Base-by-base conservation (phyloP, 2,113 vertebrate genomes). In the Vulpes lagopus region DNA sequence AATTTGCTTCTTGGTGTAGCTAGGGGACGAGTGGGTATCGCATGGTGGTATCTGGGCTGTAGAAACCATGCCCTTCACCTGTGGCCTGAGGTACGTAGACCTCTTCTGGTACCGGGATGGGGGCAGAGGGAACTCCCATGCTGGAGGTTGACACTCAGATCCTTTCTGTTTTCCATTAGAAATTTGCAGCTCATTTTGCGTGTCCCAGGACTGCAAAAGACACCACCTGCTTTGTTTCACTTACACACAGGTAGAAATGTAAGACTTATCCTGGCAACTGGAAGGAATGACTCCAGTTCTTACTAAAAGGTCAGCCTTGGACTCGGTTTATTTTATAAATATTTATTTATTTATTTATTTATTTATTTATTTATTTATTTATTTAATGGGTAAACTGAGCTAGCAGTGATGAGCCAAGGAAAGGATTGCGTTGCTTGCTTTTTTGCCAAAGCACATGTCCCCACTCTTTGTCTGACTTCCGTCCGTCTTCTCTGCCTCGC, bases 1-100 rank as follows among this genome's bases (percentile, higher is more conserved):
- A 20, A 88, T 94, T 96, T 96, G 67, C 91, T 95, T 90, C 76
- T 95, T 59, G 59, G 53, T 11, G 38, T 78, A 89, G 43, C 64
- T 53, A 76, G 78, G 27, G 43, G 79, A 92, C 43, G 59, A 78
- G 17, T 22, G 55, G 79, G 32, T 84, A 57, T 30, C 0, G 1
- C 19, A 35, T 32, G 17, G 10, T 65, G 86, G 83, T 22, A 11
- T 30, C 60, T 60, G 35, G 25, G 88, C 35, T 19, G 0, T 4
- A 65, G 78, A 71, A n/a, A 71, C 32, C 23, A 30, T 60, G n/a
- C 11, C 51, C 35, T 83, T 86, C 53, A 10, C 20, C 20, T 4
- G 1, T 1, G 32, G 60, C 25, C 62, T 15, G 49, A 25, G 38
- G 27, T 60, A 22, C 14, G 0, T 6, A 20, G 38, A 35, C 16